These are phyloP conservation scores for Apodemus sylvaticus DNA, from an alignment of 2,113 vertebrate species.

Conservation along the genomic window DNA sequence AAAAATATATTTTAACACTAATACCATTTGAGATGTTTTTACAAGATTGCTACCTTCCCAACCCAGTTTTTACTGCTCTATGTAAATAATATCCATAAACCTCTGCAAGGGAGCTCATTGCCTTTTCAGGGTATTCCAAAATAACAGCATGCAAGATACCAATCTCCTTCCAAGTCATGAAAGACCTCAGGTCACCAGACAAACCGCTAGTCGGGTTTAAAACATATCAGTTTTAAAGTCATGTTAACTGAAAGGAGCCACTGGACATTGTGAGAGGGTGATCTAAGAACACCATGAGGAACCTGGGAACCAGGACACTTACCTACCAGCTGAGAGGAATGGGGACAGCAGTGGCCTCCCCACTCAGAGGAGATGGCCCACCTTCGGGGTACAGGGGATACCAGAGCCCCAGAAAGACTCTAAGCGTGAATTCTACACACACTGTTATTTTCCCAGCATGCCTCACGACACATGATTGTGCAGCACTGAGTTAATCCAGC, in stretches of 20 bases:
- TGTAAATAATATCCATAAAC: not conserved
- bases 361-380: not conserved
- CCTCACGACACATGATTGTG: not conserved
- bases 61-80: not conserved
- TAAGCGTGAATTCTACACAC: not conserved
- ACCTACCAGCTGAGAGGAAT: not conserved
- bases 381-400: not conserved
- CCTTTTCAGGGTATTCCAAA: not conserved
- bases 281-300: not conserved
- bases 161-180: not conserved
- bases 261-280: not conserved
- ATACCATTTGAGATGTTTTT: constrained; percentile 7
- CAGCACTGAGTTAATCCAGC: not conserved
- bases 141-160: not conserved
- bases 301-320: not conserved
- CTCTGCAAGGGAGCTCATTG: not conserved
- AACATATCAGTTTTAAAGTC: not conserved
- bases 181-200: not conserved
- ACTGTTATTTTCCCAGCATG: not conserved
- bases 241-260: constrained; percentile 3
- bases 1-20: not conserved
- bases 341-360: not conserved
- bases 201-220: not conserved
- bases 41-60: not conserved
- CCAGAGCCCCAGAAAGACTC: not conserved